A percentile compares a stretch with the other conserved stretches of the same genome.
Evolutionary conservation across 2,888 invertebrate genomes (phyloP).

Genomic region (Brachylomia viminalis): DNA sequence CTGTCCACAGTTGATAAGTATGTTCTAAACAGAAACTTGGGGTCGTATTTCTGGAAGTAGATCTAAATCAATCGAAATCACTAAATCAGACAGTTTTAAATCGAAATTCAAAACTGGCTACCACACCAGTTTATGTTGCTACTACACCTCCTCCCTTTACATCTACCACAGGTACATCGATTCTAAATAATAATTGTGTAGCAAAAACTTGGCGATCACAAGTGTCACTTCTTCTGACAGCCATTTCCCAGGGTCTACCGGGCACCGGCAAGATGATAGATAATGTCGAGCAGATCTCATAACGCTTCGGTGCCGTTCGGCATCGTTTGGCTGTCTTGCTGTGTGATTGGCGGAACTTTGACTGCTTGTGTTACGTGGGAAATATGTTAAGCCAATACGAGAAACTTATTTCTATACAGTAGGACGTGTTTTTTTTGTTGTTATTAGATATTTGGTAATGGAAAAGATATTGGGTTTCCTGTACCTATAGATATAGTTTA

Average conservation of each 20-base stretch:
- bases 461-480: conserved; percentile 27
- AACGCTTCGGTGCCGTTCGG: conserved; percentile 50
- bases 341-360: conserved; percentile 57
- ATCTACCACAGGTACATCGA: not conserved
- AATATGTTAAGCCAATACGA: conserved; percentile 37
- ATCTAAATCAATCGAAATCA: not conserved
- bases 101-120: not conserved
- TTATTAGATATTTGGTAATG: conserved; percentile 23
- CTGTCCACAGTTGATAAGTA: not conserved
- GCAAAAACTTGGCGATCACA: conserved; percentile 38
- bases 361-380: conserved; percentile 66
- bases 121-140: not conserved
- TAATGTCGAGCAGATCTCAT: conserved; percentile 57
- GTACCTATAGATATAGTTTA: not conserved
- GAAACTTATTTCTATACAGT: not conserved
- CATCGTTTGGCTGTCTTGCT: conserved; percentile 49
- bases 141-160: not conserved
- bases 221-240: conserved; percentile 29
- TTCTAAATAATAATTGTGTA: not conserved
- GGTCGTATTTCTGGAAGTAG: not conserved
- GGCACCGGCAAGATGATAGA: conserved; percentile 63
- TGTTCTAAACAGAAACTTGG: not conserved
- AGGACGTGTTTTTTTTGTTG: conserved; percentile 32
- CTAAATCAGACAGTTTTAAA: not conserved
- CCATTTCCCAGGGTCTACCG: conserved; percentile 54